Conservation (phyloP, 1,140 invertebrate species). For the Drosophila serrata region DNA sequence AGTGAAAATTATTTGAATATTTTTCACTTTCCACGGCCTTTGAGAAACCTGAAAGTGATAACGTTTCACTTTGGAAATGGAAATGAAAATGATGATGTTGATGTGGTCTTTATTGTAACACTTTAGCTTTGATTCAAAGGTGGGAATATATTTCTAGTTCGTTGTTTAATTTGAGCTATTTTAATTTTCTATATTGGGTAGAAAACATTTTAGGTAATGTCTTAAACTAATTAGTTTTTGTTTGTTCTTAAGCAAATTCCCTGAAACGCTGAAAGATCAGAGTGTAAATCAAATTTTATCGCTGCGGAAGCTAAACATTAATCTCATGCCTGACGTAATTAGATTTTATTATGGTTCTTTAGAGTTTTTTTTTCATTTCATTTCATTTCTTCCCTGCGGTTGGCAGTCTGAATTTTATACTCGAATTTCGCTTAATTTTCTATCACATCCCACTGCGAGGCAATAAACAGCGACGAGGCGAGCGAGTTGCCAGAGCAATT, state of each 20-base stretch:
- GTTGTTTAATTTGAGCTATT: background rate
- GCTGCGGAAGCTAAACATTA: slow-evolving; percentile 48
- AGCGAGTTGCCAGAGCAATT: slow-evolving; percentile 76
- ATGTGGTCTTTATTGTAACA: slow-evolving; percentile 33
- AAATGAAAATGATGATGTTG: slow-evolving; percentile 32
- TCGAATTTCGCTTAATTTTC: slow-evolving; percentile 36
- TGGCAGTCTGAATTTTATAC: slow-evolving; percentile 20
- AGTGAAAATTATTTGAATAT: slow-evolving; percentile 72
- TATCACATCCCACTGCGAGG: slow-evolving; percentile 36
- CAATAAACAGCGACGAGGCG: slow-evolving; percentile 48
- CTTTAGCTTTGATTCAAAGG: background rate
- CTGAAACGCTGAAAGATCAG: background rate
- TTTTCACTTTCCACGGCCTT: slow-evolving; percentile 66
- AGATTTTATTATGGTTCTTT: slow-evolving; percentile 44
- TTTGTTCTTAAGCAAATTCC: slow-evolving; percentile 4
- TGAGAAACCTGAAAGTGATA: slow-evolving; percentile 28
- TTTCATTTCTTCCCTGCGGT: slow-evolving; percentile 29
- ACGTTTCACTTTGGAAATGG: slow-evolving; percentile 19
- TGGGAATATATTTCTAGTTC: background rate
- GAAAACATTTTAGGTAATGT: slow-evolving; percentile 1
- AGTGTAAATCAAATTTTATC: slow-evolving; percentile 38
- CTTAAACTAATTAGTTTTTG: slow-evolving; percentile 27
- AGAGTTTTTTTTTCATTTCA: slow-evolving; percentile 34
- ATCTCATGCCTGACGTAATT: slow-evolving; percentile 47
- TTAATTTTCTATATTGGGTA: too few species aligned